Percentiles rank a stretch among this genome's conserved stretches.
Conservation (phyloP, 2,797 vertebrate species). For the Lateolabrax maculatus region DNA sequence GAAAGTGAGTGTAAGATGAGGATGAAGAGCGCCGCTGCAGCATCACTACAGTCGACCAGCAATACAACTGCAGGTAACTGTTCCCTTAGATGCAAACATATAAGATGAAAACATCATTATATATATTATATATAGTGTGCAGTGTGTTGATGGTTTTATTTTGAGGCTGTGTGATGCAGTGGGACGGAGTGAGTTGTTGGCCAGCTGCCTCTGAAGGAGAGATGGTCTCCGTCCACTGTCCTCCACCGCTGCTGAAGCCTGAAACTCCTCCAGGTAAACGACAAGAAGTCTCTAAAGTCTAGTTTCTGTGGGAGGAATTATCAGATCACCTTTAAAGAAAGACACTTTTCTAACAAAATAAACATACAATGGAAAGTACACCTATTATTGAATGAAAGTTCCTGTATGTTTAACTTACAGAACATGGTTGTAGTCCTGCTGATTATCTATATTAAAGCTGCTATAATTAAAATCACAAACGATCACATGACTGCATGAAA, state of each 20-base stretch:
- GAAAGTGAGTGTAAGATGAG: conserved; percentile 52
- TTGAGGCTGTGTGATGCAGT: conserved; percentile 73
- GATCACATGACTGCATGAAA: too few relatives aligned
- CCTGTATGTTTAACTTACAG: too few relatives aligned
- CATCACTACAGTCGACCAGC: not conserved
- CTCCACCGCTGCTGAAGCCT: conserved; percentile 41
- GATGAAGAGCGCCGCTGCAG: conserved; percentile 28
- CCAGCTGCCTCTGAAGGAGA: conserved; percentile 38
- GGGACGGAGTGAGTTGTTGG: conserved; percentile 83
- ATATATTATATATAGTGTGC: too few relatives aligned
- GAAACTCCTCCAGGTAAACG: conserved; percentile 38
- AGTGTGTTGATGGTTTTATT: not conserved
- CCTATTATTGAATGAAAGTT: too few relatives aligned
- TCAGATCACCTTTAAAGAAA: too few relatives aligned
- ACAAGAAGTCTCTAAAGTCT: too few relatives aligned
- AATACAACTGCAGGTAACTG: conserved; percentile 22
- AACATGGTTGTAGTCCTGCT: too few relatives aligned
- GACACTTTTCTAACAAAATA: too few relatives aligned
- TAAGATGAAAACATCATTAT: not conserved
- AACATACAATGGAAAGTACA: too few relatives aligned
- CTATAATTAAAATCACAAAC: too few relatives aligned
- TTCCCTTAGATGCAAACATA: not conserved
- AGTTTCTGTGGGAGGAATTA: too few relatives aligned
- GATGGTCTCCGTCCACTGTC: conserved; percentile 59
- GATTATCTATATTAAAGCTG: too few relatives aligned